Evolutionary conservation across 2,113 vertebrate genomes (phyloP), one percentile per base, ranked within the genome.

Genomic region (Epinephelus moara): DNA sequence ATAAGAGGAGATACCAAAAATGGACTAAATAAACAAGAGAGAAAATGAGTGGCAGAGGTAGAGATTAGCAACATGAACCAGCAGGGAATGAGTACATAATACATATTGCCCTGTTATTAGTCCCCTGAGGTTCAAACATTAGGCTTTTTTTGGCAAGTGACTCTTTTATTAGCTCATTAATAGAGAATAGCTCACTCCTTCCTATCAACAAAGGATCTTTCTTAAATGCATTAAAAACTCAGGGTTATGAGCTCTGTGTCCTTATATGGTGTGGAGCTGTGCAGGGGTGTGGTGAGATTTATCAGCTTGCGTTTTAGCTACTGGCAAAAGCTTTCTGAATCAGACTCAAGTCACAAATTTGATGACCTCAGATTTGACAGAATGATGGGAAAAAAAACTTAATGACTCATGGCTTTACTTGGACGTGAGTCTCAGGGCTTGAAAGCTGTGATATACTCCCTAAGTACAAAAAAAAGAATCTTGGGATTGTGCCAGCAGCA

Each of bases 1-100:
- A 72, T 62, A 56, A 61, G 33, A 89, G 23, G 70, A 88, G 70
- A 85, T 60, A 75, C 84, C 81, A 88, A 82, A 90, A 82, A 92
- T 84, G 73, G 78, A 84, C 78, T 78, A 57, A 80, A 75, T 76
- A 87, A 91, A 85, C 78, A 30, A 30, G 21, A 68, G 66, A 75
- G 75, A 78, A 80, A 85, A 67, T 66, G 18, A 77, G 78, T 59
- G 33, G 66, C 52, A 74, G 53, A 81, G 63, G 30, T 45, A 49
- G 18, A 67, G 18, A 67, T 66, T 69, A 73, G 62, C 40, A 78
- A 78, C 60, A 78, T 17, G 56, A 73, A 42, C 47, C 60, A 84
- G 77, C 77, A 75, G 62, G 52, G 73, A 75, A 57, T 52, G 66
- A 74, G 13, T 62, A 4, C 50, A 59, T 25, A 11, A 84, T 71